Evolutionary conservation across 2,888 invertebrate species (phyloP), one percentile per base, ranked within the genome.

Genomic region (Meliscaeva auricollis): DNA sequence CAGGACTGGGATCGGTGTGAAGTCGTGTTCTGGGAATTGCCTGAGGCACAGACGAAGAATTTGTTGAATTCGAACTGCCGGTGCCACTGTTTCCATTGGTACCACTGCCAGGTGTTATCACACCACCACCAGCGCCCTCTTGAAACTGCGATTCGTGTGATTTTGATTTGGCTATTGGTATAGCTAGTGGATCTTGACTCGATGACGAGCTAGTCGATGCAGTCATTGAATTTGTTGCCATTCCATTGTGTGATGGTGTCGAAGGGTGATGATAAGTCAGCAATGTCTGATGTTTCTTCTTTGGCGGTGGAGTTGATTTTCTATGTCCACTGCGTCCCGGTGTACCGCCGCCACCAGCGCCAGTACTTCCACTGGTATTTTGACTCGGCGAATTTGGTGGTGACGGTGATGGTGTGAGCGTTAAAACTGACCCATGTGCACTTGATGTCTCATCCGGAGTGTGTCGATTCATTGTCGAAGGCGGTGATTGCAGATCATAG

Each of bases 141-240:
- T 95, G 83, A 97, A 89, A 94, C 92, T 98, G 97, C 13, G 97
- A 97, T 93, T 98, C 98, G 92, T 98, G 97, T 52, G 98, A 98
- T 90, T 97, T 96, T 87, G 98, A 98, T 93, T 98, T 97, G 80
- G 96, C 97, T 88, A 98, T 90, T 92, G 94, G 66, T 50, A 88
- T 73, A 8, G 82, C 87, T 92, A 91, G 87, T 93, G 94, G 17
- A 94, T 93, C 88, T 64, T 88, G 88, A 68, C 84, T 83, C 35
- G 85, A 80, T 17, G 74, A 74, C 1, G 77, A 69, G 32, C 81
- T 81, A 11, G 75, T 87, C 6, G 79, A 81, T 26, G 84, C 64
- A 11, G 77, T 80, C 79, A 84, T 84, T 17, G 78, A 79, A 62
- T 72, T 84, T 13, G 84, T 81, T 62, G 64, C 58, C 62, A 77